Evolutionary conservation across 1,140 invertebrate genomes (phyloP).

Genomic region (Ceratina australensis): DNA sequence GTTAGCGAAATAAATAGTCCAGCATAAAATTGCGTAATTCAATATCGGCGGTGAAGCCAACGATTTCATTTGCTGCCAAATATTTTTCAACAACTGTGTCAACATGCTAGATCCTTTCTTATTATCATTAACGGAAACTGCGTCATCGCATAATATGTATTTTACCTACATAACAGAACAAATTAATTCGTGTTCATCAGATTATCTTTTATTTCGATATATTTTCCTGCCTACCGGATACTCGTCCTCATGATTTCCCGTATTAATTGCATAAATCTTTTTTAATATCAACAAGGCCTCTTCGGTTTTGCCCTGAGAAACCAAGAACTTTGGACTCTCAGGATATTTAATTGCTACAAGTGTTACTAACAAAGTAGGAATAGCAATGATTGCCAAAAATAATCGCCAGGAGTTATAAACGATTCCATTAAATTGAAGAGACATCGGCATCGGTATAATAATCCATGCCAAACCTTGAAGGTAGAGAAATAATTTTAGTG

Average conservation of each 20-base stretch:
- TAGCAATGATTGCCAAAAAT: slow-evolving; percentile 80
- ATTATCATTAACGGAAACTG: slow-evolving; percentile 2
- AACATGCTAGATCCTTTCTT: slow-evolving; percentile 9
- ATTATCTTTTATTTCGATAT: not conserved
- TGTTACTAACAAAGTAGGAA: slow-evolving; percentile 80
- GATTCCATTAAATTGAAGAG: slow-evolving; percentile 75
- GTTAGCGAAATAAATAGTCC: slow-evolving; percentile 83
- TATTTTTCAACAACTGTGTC: slow-evolving; percentile 75
- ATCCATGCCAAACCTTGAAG: slow-evolving; percentile 82
- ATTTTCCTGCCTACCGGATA: slow-evolving; percentile 74
- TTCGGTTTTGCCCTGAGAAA: slow-evolving; percentile 82
- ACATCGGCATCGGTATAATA: slow-evolving; percentile 81
- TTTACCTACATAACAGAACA: slow-evolving; percentile 42
- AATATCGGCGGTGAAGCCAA: slow-evolving; percentile 80
- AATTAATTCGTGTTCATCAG: not conserved
- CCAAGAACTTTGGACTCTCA: slow-evolving; percentile 89
- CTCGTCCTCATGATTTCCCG: slow-evolving; percentile 70
- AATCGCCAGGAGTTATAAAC: slow-evolving; percentile 84
- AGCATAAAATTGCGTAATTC: slow-evolving; percentile 80
- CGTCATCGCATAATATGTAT: slow-evolving; percentile 39
- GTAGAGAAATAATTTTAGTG: slow-evolving; percentile 46
- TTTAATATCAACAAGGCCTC: slow-evolving; percentile 82
- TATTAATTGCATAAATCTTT: slow-evolving; percentile 83
- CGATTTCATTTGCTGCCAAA: slow-evolving; percentile 79
- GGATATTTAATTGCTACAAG: slow-evolving; percentile 81